These are phyloP conservation scores for Lepus oiostolus DNA, from an alignment of 2,797 vertebrate species.

Conservation along the genomic window DNA sequence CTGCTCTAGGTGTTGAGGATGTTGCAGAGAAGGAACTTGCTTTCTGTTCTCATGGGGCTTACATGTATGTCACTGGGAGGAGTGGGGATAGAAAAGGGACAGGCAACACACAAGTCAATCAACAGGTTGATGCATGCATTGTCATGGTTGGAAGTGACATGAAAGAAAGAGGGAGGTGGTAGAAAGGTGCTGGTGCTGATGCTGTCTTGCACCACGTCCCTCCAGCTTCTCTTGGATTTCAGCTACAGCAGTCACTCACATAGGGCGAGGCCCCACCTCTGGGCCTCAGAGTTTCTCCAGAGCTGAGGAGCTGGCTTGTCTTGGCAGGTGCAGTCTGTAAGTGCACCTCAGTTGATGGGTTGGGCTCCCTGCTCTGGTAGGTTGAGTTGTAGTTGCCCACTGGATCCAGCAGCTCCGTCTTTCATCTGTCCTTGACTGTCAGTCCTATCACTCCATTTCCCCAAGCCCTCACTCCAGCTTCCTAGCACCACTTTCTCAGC, in stretches of 20 bases:
- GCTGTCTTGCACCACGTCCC: fast-evolving
- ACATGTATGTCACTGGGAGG: not conserved
- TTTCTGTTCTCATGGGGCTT: not conserved
- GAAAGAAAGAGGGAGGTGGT: too few species aligned
- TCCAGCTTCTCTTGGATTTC: not conserved
- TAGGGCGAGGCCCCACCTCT: not conserved
- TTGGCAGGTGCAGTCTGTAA: not conserved
- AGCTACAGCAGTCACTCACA: not conserved
- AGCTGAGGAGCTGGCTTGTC: not conserved
- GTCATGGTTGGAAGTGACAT: not conserved
- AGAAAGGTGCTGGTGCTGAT: not conserved
- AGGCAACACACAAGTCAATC: not conserved
- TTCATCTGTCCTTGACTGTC: not conserved
- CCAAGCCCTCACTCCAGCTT: not conserved
- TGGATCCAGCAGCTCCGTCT: not conserved
- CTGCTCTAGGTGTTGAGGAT: not conserved
- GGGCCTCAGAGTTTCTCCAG: not conserved
- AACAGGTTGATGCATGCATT: not conserved
- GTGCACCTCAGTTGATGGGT: not conserved
- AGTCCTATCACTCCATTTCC: not conserved
- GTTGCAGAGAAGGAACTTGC: not conserved
- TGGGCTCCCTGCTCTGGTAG: not conserved
- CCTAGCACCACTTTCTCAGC: not conserved
- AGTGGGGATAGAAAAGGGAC: not conserved
- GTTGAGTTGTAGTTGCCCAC: not conserved